These are phyloP conservation scores for Bactericera cockerelli DNA, from an alignment of 1,140 invertebrate species.

Conservation along the genomic window DNA sequence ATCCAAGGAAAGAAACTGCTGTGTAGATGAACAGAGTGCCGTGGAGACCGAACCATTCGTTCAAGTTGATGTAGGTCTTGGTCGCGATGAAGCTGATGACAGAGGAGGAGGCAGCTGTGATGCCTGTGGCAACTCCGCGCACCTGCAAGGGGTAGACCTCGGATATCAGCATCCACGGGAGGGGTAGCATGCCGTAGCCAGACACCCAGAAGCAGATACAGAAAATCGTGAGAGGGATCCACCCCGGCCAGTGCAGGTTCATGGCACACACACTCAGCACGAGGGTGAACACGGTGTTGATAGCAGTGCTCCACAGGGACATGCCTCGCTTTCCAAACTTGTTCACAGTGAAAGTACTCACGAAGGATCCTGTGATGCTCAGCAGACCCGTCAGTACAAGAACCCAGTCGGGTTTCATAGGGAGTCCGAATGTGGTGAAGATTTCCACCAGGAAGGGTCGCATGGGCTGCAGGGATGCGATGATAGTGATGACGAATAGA, in stretches of 20 bases:
- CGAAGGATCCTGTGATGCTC: neutral
- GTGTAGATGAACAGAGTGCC: too few species aligned
- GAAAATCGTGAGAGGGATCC: too few species aligned
- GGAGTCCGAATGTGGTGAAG: slow-evolving; percentile 31
- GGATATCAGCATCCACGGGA: neutral
- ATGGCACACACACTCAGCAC: neutral
- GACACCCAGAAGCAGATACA: neutral
- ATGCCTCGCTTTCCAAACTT: slow-evolving; percentile 9
- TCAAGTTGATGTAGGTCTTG: too few species aligned
- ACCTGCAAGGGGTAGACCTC: neutral
- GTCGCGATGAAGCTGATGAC: too few species aligned
- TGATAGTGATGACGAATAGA: slow-evolving; percentile 34
- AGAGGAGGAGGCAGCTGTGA: too few species aligned
- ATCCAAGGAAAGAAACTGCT: too few species aligned
- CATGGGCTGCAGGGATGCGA: slow-evolving; percentile 34
- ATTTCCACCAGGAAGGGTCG: slow-evolving; percentile 42
- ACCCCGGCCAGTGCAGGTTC: too few species aligned
- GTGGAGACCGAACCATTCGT: too few species aligned
- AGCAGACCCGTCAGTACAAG: neutral
- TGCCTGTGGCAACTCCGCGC: neutral
- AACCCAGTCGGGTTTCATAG: slow-evolving; percentile 23
- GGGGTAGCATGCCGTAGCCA: neutral
- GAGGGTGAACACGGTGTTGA: neutral
- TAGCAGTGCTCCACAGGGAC: neutral
- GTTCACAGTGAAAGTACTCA: slow-evolving; percentile 8